Evolutionary conservation across 2,888 invertebrate genomes (phyloP), one percentile per base, ranked within the genome.

Genomic region (Platycheirus rosarum): DNA sequence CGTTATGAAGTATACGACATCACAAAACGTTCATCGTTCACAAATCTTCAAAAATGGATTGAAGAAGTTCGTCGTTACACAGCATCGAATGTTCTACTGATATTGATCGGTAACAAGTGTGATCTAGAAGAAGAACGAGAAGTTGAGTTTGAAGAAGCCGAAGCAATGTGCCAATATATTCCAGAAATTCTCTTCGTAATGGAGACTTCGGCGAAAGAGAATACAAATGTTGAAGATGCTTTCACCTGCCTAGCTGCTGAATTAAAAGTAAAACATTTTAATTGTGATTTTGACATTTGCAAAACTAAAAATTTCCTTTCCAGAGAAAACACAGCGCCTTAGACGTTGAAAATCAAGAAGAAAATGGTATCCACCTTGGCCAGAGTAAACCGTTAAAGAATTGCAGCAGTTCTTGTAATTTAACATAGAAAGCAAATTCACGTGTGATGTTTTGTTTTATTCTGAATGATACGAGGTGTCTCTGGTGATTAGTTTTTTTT

Each of bases 21-120:
- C 85, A 98, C 98, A 78, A 98, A 97, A 89, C 92, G 96, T 75
- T 95, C 97, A 65, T 95, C 97, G 46, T 98, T 98, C 91, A 92
- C 97, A 84, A 97, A 96, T 86, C 92, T 98, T 68, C 95, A 97
- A 89, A 94, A 97, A 89, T 98, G 98, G 98, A 95, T 98, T 85
- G 98, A 98, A 88, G 98, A 98, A 92, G 97, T 98, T 1, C 93
- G 97, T 85, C 94, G 96, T 88, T 98, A 98, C 89, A 97, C 98
- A 63, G 97, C 97, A 16, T 96, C 96, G 26, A 96, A 96, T 89
- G 97, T 98, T 29, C 93, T 97, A 84, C 94, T 98, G 82, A 94
- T 98, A 44, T 91, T 98, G 85, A 96, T 98, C 84, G 98, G 98
- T 7, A 97, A 97, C 88, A 98, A 98, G 91, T 95, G 96, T 90